Evolutionary conservation across 30 jellyfish, hydroid and myxozoan genomes (phyloP).

Genomic region (Mastigias papua): DNA sequence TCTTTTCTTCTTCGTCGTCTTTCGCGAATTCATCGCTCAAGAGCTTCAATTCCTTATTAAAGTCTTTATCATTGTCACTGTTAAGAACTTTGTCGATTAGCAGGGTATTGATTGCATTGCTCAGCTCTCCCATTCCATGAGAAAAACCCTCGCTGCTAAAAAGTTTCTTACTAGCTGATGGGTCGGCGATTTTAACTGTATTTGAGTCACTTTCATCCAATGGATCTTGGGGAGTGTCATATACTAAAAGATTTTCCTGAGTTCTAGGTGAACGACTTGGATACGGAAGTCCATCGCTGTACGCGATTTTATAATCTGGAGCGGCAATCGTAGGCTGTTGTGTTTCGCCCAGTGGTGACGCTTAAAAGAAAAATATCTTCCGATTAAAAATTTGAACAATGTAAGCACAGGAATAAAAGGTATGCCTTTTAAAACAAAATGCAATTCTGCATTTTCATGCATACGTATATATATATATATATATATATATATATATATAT

Average conservation of each 20-base stretch:
- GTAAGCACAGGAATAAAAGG: too few species aligned
- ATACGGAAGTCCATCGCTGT: slow-evolving; percentile 63
- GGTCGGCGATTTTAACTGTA: slow-evolving; percentile 70
- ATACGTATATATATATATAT: too few species aligned
- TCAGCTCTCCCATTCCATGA: slow-evolving; percentile 64
- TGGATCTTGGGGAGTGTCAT: slow-evolving; percentile 69
- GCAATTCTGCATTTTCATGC: too few species aligned
- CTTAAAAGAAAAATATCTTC: slow-evolving; percentile 6
- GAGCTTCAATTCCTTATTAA: slow-evolving; percentile 45
- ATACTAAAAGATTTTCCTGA: slow-evolving; percentile 7
- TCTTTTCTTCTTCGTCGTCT: slow-evolving; percentile 27
- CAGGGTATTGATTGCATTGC: slow-evolving; percentile 44
- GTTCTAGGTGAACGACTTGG: neutral
- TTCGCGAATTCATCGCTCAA: slow-evolving; percentile 62
- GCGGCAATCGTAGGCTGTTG: slow-evolving; percentile 63
- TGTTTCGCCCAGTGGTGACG: slow-evolving; percentile 61
- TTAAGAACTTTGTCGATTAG: slow-evolving; percentile 64
- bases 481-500: too few species aligned
- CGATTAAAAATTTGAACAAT: too few species aligned
- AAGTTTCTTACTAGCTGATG: slow-evolving; percentile 59
- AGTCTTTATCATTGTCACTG: slow-evolving; percentile 69
- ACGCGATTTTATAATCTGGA: slow-evolving; percentile 61
- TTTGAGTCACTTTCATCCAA: slow-evolving; percentile 63
- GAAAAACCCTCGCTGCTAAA: slow-evolving; percentile 65
- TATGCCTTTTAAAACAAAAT: too few species aligned